These are phyloP conservation scores for Dipodomys spectabilis DNA, from an alignment of 2,113 vertebrate species.

Conservation along the genomic window DNA sequence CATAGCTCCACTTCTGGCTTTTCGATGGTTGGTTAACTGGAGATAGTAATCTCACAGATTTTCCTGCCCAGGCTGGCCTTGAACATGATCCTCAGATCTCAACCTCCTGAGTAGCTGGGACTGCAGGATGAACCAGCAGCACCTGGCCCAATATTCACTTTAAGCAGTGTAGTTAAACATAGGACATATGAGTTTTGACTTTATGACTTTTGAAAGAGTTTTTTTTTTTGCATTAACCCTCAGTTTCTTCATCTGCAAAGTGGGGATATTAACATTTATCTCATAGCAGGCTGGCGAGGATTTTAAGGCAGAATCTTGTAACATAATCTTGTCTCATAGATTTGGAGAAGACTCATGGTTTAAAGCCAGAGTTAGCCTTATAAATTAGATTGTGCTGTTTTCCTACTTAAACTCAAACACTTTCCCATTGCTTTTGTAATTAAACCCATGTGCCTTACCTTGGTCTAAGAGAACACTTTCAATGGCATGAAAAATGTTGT, in stretches of 20 bases:
- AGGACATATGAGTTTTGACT: too few species aligned
- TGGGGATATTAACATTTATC: not conserved
- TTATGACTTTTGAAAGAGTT: not conserved
- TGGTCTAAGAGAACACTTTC: not conserved
- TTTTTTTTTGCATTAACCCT: not conserved
- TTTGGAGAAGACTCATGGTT: not conserved
- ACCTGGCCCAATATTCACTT: too few species aligned
- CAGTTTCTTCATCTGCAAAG: not conserved
- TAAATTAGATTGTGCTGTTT: not conserved
- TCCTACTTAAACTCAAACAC: not conserved
- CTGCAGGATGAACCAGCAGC: too few species aligned
- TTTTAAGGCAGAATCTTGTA: not conserved
- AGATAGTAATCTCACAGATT: too few species aligned
- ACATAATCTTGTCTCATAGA: not conserved
- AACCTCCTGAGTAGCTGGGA: too few species aligned
- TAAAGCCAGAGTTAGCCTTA: not conserved
- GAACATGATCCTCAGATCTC: too few species aligned
- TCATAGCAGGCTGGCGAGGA: not conserved
- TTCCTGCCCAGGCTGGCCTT: too few species aligned
- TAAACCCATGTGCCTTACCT: not conserved
- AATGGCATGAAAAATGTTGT: not conserved
- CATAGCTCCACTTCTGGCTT: too few species aligned
- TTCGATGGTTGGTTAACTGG: too few species aligned
- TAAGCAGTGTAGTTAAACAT: too few species aligned
- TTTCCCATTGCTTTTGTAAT: not conserved